A percentile compares a stretch with the other conserved stretches of the same genome.
Conservation (phyloP, 2,113 vertebrate species). For the Fregetta grallaria region DNA sequence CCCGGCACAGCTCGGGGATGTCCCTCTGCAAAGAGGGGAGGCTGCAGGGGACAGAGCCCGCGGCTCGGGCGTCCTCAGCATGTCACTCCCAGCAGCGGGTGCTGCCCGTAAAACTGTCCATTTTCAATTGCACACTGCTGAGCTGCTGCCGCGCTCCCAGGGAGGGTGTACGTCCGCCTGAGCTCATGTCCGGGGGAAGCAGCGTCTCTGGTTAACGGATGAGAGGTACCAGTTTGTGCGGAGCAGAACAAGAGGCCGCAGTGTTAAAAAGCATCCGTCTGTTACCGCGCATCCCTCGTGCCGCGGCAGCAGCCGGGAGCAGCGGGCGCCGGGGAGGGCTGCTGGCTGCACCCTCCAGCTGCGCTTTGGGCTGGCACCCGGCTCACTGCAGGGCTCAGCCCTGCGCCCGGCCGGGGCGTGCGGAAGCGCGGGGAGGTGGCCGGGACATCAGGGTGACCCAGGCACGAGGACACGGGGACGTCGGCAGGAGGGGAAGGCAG, state of each 20-base stretch:
- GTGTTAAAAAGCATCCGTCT: neutral
- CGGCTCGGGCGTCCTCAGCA: neutral
- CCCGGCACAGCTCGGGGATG: neutral
- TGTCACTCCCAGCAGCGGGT: neutral
- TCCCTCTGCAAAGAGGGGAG: neutral
- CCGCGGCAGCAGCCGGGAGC: neutral
- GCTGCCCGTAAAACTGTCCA: too few relatives aligned
- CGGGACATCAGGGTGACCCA: rapidly evolving
- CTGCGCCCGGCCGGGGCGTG: neutral
- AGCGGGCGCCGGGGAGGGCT: neutral
- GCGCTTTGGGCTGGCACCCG: neutral
- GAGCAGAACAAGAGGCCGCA: neutral
- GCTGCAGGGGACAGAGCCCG: neutral
- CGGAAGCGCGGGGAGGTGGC: neutral
- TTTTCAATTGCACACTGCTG: neutral
- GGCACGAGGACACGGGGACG: rapidly evolving
- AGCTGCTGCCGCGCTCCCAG: neutral
- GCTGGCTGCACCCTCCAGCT: neutral
- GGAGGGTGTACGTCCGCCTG: too few relatives aligned
- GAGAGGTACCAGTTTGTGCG: neutral
- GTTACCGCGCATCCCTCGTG: rapidly evolving
- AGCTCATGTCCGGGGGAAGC: neutral
- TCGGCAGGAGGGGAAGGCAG: neutral
- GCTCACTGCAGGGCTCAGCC: neutral
- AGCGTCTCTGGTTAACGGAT: neutral